Evolutionary conservation across 2,888 invertebrate species (phyloP).

Genomic region (Phyto melanocephala): DNA sequence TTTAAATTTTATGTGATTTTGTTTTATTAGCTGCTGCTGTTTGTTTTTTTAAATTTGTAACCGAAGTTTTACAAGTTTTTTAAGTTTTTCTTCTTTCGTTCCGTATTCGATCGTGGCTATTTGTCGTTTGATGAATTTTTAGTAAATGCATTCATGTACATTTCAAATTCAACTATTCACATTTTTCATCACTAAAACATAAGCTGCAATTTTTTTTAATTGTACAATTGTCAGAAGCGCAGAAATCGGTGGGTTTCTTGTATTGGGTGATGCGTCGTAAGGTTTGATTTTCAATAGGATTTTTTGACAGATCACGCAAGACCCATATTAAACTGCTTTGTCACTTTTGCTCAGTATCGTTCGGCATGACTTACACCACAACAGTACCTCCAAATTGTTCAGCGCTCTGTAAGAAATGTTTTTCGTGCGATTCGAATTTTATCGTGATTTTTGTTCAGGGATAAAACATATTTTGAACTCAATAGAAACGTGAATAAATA

Average conservation of each 20-base stretch:
- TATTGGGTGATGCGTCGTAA: no score
- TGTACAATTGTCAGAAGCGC: constrained; percentile 11
- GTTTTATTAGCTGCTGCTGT: background rate
- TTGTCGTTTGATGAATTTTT: constrained; percentile 60
- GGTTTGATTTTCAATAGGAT: no score
- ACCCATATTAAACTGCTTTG: no score
- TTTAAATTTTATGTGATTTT: background rate
- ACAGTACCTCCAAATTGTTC: no score
- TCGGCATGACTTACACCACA: no score
- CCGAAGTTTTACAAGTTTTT: constrained; percentile 3
- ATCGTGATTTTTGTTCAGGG: no score
- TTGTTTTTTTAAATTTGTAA: constrained; percentile 17
- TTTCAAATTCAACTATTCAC: constrained; percentile 33
- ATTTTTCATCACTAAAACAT: constrained; percentile 32
- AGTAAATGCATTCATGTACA: constrained; percentile 52
- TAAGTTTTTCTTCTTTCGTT: constrained; percentile 42
- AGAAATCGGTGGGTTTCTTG: background rate
- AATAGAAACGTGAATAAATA: no score
- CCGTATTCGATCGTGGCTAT: constrained; percentile 56
- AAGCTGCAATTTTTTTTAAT: constrained; percentile 10
- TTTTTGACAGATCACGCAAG: no score
- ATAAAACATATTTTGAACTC: no score
- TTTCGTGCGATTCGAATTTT: no score
- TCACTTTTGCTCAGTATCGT: no score
- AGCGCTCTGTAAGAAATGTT: no score